phyloP scores from a whole-genome alignment of 2,888 invertebrate species.

The Oscheius sp. region DNA sequence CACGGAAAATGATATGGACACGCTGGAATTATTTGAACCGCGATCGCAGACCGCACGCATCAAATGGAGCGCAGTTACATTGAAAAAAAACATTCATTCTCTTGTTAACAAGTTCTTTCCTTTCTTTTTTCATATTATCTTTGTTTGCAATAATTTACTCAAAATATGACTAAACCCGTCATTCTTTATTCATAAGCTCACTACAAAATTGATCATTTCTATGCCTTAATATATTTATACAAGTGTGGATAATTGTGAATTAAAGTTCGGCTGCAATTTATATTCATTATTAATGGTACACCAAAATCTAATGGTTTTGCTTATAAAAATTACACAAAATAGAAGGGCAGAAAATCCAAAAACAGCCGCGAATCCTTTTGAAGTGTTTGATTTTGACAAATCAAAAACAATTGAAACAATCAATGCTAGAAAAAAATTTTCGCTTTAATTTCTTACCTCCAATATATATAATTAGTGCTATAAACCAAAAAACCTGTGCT shows the following conservation, averaged over 20 bases:
- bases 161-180: too few relatives aligned
- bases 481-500: constrained; percentile 50
- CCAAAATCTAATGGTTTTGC: constrained; percentile 42
- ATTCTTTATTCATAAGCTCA: too few relatives aligned
- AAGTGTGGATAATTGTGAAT: constrained; percentile 7
- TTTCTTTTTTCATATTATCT: neutral
- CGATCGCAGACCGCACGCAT: neutral
- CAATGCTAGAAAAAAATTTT: too few relatives aligned
- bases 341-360: constrained; percentile 43
- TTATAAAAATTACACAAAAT: constrained; percentile 33
- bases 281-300: neutral
- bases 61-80: too few relatives aligned
- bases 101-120: too few relatives aligned
- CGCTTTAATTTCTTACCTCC: constrained; percentile 26
- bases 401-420: constrained; percentile 40
- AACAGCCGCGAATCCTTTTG: constrained; percentile 44
- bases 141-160: neutral
- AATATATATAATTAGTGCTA: constrained; percentile 38
- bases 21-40: neutral
- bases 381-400: constrained; percentile 35
- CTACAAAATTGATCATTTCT: too few relatives aligned
- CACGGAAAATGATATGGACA: neutral
- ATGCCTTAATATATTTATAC: neutral
- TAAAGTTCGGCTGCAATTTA: neutral
- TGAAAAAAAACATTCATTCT: too few relatives aligned